These are phyloP conservation scores for Gerris buenoi DNA, from an alignment of 1,140 invertebrate species.

Conservation along the genomic window DNA sequence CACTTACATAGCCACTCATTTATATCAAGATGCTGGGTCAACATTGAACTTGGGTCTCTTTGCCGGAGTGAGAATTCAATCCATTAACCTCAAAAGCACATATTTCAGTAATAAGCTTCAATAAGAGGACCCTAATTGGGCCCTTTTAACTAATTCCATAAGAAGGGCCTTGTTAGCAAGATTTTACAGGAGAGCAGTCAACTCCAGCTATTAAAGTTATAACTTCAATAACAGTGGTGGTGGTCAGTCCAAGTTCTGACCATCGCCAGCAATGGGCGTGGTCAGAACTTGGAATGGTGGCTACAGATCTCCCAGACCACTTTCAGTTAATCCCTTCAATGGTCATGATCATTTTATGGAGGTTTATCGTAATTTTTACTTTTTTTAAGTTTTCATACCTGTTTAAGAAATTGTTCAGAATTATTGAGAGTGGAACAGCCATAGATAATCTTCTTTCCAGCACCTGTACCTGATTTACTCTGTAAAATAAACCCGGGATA, in stretches of 20 bases:
- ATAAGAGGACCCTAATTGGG: too few species aligned
- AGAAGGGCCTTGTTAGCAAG: too few species aligned
- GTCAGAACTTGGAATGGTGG: not conserved
- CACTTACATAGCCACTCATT: too few species aligned
- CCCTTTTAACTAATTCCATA: too few species aligned
- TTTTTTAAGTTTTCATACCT: conserved; percentile 36
- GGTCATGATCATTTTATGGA: not conserved
- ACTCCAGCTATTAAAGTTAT: too few species aligned
- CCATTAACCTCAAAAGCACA: too few species aligned
- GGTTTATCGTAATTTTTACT: not conserved
- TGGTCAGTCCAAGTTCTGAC: not conserved
- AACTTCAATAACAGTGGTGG: not conserved
- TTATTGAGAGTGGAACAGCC: conserved; percentile 86
- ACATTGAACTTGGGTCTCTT: too few species aligned
- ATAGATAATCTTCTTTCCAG: conserved; percentile 61
- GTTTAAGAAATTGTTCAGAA: conserved; percentile 81
- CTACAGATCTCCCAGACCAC: not conserved
- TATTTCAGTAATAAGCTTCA: too few species aligned
- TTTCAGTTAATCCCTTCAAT: not conserved
- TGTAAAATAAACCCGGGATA: conserved; percentile 11
- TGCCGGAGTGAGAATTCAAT: too few species aligned
- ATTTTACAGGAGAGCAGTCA: too few species aligned
- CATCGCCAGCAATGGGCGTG: too few species aligned
- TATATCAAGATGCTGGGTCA: too few species aligned
- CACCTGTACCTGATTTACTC: conserved; percentile 19